These are phyloP conservation scores for Suricata suricatta DNA, from an alignment of 2,113 vertebrate species.

Conservation along the genomic window DNA sequence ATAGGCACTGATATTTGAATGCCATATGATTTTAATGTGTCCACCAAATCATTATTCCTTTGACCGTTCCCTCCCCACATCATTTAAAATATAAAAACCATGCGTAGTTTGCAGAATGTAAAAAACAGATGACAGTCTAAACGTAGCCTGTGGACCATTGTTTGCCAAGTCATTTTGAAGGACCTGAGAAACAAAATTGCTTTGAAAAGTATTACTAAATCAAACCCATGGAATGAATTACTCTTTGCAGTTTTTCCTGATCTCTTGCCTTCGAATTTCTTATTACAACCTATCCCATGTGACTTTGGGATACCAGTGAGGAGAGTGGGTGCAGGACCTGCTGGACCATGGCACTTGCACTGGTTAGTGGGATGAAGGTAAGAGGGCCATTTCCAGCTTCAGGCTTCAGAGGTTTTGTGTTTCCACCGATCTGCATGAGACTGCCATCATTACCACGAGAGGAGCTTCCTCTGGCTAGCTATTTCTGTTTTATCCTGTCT, in stretches of 20 bases:
- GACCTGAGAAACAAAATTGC: not conserved
- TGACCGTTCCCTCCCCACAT: not conserved
- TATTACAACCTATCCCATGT: not conserved
- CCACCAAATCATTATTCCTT: not conserved
- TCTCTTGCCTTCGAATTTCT: not conserved
- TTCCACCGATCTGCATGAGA: not conserved
- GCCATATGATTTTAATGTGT: not conserved
- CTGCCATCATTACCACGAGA: not conserved
- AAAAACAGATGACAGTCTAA: not conserved
- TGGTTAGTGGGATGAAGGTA: not conserved
- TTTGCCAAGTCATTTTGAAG: not conserved
- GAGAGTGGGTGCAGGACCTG: not conserved
- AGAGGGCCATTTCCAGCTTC: not conserved
- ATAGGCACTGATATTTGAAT: conserved; percentile 6
- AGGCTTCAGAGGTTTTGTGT: not conserved
- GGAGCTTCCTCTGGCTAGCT: not conserved
- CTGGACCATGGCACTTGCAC: not conserved
- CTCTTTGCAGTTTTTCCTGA: not conserved
- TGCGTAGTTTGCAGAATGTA: not conserved
- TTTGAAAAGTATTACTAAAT: not conserved
- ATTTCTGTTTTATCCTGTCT: not conserved
- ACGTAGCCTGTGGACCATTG: not conserved
- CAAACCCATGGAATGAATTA: not conserved
- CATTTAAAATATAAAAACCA: not conserved
- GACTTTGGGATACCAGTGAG: not conserved